phyloP scores from a whole-genome alignment of 2,113 vertebrate species.

The Capreolus pygargus region DNA sequence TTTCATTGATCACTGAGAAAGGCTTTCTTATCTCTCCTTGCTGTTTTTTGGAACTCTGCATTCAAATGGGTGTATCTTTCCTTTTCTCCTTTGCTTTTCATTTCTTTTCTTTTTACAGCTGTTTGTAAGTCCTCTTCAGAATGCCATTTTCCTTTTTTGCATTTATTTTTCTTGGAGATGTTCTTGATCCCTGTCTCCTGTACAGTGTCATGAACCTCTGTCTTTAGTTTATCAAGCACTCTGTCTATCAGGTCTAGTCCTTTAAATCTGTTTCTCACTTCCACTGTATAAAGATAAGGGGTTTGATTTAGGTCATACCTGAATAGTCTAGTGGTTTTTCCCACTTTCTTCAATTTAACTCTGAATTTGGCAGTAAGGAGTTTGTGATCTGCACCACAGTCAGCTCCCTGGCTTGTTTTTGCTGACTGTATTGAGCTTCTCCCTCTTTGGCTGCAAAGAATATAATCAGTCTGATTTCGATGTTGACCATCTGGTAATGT shows the following conservation, averaged over 20 bases:
- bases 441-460: not conserved
- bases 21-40: too few species aligned
- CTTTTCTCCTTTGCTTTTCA: not conserved
- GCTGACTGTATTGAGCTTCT: not conserved
- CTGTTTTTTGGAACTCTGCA: not conserved
- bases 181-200: not conserved
- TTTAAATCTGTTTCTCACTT: not conserved
- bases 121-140: not conserved
- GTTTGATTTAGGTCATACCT: not conserved
- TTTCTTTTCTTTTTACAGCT: not conserved
- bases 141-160: not conserved
- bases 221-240: not conserved
- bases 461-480: not conserved
- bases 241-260: not conserved
- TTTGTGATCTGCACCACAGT: not conserved
- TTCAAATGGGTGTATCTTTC: not conserved
- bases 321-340: not conserved
- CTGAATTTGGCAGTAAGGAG: not conserved
- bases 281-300: not conserved
- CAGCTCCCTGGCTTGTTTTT: fast-evolving
- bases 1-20: too few species aligned
- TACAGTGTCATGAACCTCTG: fast-evolving
- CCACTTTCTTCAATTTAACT: not conserved
- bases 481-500: not conserved
- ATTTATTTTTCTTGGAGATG: not conserved